Conservation (phyloP, 2,888 invertebrate species). For the Stenodema calcarata region DNA sequence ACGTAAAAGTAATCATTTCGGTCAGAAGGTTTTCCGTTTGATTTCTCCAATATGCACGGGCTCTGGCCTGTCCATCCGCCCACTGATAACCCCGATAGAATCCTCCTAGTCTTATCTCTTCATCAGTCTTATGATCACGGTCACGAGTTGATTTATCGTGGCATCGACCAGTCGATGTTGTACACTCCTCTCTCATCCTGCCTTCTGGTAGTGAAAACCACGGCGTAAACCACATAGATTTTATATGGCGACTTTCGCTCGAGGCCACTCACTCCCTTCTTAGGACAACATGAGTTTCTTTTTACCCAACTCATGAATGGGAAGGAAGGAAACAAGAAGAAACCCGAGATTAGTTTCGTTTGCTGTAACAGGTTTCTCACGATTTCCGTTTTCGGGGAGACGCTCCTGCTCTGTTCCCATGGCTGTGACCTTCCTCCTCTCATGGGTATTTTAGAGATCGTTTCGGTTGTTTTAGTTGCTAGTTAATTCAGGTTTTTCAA, state of each 20-base stretch:
- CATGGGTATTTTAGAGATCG: not conserved
- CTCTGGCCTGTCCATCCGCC: not conserved
- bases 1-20: not conserved
- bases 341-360: not conserved
- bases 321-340: not conserved
- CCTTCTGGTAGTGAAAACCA: not conserved
- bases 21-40: not conserved
- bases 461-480: too few relatives aligned
- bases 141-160: not conserved
- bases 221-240: not conserved
- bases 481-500: too few relatives aligned
- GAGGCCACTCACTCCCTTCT: not conserved
- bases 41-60: not conserved
- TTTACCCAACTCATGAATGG: not conserved
- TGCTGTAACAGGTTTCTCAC: not conserved
- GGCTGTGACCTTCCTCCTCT: not conserved
- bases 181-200: not conserved
- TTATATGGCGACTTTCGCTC: not conserved
- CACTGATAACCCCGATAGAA: not conserved
- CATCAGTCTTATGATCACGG: not conserved
- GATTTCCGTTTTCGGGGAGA: not conserved
- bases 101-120: not conserved
- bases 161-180: not conserved
- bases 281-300: not conserved
- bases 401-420: not conserved